Percentiles rank a stretch among this genome's conserved stretches.
Evolutionary conservation across 2,888 invertebrate genomes (phyloP).

Genomic region (Brachypalpus laphriformis): DNA sequence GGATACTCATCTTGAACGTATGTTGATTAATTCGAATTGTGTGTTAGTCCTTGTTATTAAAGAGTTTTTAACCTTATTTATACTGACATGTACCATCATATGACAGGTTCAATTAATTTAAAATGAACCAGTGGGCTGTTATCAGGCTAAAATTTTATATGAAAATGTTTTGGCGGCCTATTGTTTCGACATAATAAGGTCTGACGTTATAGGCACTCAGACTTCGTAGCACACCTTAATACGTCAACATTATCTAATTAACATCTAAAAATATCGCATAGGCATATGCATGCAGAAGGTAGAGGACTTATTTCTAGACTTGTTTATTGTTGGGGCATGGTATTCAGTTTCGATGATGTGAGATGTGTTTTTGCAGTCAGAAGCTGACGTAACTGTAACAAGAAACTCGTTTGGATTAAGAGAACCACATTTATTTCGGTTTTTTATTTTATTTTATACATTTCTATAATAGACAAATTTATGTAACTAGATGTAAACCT

Average conservation of each 20-base stretch:
- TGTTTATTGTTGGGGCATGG: not conserved
- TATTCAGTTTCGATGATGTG: not conserved
- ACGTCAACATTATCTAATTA: not conserved
- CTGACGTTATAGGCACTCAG: not conserved
- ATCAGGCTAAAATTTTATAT: not conserved
- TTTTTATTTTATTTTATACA: no score
- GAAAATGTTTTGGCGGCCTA: not conserved
- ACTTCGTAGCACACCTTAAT: not conserved
- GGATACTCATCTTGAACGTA: not conserved
- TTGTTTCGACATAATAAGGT: not conserved
- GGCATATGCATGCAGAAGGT: not conserved
- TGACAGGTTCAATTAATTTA: slow-evolving; percentile 8
- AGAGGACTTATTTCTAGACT: not conserved
- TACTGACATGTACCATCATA: not conserved
- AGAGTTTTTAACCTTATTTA: slow-evolving; percentile 2
- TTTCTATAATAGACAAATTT: no score
- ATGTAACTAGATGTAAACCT: no score
- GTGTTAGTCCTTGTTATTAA: not conserved
- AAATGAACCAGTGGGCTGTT: not conserved
- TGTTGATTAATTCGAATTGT: not conserved
- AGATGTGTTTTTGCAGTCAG: no score
- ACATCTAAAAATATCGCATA: slow-evolving; percentile 1
- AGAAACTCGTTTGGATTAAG: no score
- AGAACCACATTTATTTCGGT: no score
- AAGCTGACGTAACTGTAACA: no score